A percentile compares a stretch with the other conserved stretches of the same genome.
phyloP scores from a whole-genome alignment of 1,140 invertebrate species.

The Dendrolimus punctatus region DNA sequence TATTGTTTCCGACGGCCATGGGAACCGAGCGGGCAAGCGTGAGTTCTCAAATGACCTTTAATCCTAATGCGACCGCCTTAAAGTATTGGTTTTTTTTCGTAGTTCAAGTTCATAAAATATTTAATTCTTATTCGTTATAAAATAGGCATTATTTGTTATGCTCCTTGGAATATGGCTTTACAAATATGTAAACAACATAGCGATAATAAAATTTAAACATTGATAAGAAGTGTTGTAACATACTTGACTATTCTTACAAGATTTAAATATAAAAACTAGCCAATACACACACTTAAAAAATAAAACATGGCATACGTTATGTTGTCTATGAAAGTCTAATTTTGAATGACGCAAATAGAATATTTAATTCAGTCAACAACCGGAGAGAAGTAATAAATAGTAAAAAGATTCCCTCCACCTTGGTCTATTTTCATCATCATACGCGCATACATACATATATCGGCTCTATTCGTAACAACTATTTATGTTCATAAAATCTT shows the following conservation, averaged over 20 bases:
- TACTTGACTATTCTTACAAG: no score
- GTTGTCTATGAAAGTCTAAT: slow-evolving; percentile 34
- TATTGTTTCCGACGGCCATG: slow-evolving; percentile 62
- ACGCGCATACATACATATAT: slow-evolving; percentile 2
- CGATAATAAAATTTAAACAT: no score
- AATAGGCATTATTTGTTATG: not conserved
- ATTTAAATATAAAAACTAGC: no score
- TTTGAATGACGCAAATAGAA: slow-evolving; percentile 44
- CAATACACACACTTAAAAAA: no score
- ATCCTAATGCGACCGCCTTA: slow-evolving; percentile 28
- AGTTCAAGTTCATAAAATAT: slow-evolving; percentile 32
- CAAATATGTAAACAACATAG: no score
- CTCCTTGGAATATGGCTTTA: no score
- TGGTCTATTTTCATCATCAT: slow-evolving; percentile 46
- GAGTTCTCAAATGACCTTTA: slow-evolving; percentile 40
- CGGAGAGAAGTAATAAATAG: slow-evolving; percentile 26
- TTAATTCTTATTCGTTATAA: not conserved
- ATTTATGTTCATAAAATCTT: no score
- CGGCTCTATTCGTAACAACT: no score
- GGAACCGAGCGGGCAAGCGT: slow-evolving; percentile 38
- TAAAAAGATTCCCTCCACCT: slow-evolving; percentile 40
- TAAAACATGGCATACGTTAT: no score
- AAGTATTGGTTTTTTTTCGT: slow-evolving; percentile 25
- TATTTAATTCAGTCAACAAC: slow-evolving; percentile 42
- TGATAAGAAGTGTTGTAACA: no score